A percentile compares a stretch with the other conserved stretches of the same genome.
These are phyloP conservation scores for Epinephelus moara DNA, from an alignment of 2,113 vertebrate genomes.

Conservation along the genomic window DNA sequence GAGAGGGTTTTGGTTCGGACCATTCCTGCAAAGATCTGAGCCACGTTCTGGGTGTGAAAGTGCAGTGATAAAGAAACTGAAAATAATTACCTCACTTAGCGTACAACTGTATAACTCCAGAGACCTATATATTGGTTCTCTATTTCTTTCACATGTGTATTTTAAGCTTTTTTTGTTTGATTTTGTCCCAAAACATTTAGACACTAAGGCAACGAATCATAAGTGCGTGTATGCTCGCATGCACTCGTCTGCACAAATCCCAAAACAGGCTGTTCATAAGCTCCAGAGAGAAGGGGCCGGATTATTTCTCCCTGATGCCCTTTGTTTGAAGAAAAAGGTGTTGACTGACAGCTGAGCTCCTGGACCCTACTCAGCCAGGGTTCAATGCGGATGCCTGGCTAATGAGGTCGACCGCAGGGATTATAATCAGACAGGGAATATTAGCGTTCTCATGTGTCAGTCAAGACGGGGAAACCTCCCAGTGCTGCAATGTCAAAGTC, in stretches of 20 bases:
- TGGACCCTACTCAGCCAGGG: slow-evolving; percentile 80
- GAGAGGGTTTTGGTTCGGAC: slow-evolving; percentile 46
- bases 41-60: slow-evolving; percentile 34
- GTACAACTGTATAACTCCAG: background rate
- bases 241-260: slow-evolving; percentile 61
- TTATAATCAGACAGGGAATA: slow-evolving; percentile 85
- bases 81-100: slow-evolving; percentile 10
- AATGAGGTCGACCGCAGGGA: slow-evolving; percentile 84
- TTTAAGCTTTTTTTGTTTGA: slow-evolving; percentile 16
- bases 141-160: slow-evolving; percentile 22
- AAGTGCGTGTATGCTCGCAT: slow-evolving; percentile 36
- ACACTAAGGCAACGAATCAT: slow-evolving; percentile 32
- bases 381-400: slow-evolving; percentile 85
- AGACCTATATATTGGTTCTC: background rate
- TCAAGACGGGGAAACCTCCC: slow-evolving; percentile 79
- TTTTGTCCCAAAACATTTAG: slow-evolving; percentile 53
- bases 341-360: slow-evolving; percentile 85
- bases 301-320: slow-evolving; percentile 81
- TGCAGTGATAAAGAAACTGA: slow-evolving; percentile 36
- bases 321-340: slow-evolving; percentile 82
- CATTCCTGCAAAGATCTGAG: slow-evolving; percentile 24
- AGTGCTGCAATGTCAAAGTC: slow-evolving; percentile 61
- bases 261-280: slow-evolving; percentile 63
- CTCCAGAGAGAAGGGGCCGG: slow-evolving; percentile 62
- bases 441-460: slow-evolving; percentile 84